Conservation (phyloP, 2,113 vertebrate species). For the Cygnus atratus region DNA sequence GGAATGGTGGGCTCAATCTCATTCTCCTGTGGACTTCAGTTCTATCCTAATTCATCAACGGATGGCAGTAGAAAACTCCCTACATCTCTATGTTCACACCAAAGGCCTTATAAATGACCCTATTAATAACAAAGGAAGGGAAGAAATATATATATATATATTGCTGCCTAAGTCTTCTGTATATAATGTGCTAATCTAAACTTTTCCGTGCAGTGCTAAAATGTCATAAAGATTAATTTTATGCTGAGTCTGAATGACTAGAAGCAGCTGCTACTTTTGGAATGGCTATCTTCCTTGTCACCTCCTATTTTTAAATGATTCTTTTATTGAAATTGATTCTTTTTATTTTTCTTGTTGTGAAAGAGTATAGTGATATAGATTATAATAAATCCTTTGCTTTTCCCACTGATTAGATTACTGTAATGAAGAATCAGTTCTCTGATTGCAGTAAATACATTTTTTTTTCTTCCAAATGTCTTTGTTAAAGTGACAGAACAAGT, state of each 20-base stretch:
- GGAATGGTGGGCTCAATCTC: not conserved
- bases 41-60: constrained; percentile 12
- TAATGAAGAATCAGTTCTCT: not conserved
- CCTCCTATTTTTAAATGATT: not conserved
- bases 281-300: not conserved
- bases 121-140: not conserved
- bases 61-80: constrained; percentile 29
- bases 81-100: not conserved
- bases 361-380: not conserved
- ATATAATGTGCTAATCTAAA: not conserved
- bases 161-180: not conserved
- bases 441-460: not conserved
- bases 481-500: not conserved
- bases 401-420: not conserved
- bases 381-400: not conserved
- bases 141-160: not conserved
- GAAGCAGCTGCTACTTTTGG: not conserved
- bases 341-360: not conserved
- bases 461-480: not conserved
- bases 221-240: not conserved
- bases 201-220: not conserved
- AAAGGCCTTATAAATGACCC: not conserved
- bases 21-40: not conserved
- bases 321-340: not conserved
- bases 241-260: not conserved